These are phyloP conservation scores for Dorcus parallelipipedus DNA, from an alignment of 2,888 invertebrate species.

Conservation along the genomic window DNA sequence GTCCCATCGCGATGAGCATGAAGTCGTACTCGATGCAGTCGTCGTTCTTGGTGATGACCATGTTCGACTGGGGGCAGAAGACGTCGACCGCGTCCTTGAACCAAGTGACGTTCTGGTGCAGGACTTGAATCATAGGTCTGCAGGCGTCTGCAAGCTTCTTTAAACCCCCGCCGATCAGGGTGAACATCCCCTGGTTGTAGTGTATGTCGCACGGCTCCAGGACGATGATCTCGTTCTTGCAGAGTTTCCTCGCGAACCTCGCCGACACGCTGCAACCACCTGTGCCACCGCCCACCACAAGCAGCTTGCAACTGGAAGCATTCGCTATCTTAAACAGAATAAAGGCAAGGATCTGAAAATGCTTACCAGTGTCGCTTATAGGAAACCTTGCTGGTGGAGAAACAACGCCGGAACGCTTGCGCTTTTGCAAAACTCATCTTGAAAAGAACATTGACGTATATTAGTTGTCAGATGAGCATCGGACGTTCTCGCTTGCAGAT, in stretches of 20 bases:
- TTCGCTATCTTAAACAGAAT: too few species aligned
- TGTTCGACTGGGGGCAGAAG: constrained; percentile 67
- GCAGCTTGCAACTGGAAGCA: constrained; percentile 63
- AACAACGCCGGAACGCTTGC: background rate
- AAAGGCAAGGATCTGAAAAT: background rate
- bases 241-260: constrained; percentile 67
- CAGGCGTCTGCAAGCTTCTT: constrained; percentile 61
- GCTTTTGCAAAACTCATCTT: too few species aligned
- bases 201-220: constrained; percentile 77
- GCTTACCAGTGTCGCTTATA: background rate
- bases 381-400: background rate
- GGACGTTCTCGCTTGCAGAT: too few species aligned
- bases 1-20: constrained; percentile 73
- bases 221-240: constrained; percentile 68
- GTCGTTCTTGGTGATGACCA: constrained; percentile 62
- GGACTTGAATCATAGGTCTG: constrained; percentile 58
- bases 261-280: constrained; percentile 84
- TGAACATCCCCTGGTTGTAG: constrained; percentile 90
- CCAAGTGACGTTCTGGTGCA: constrained; percentile 73
- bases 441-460: too few species aligned
- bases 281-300: constrained; percentile 85
- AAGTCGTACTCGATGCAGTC: constrained; percentile 71
- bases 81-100: constrained; percentile 63
- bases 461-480: too few species aligned
- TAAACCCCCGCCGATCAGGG: constrained; percentile 83